phyloP scores from a whole-genome alignment of 1,140 invertebrate species.

The Drosophila teissieri region DNA sequence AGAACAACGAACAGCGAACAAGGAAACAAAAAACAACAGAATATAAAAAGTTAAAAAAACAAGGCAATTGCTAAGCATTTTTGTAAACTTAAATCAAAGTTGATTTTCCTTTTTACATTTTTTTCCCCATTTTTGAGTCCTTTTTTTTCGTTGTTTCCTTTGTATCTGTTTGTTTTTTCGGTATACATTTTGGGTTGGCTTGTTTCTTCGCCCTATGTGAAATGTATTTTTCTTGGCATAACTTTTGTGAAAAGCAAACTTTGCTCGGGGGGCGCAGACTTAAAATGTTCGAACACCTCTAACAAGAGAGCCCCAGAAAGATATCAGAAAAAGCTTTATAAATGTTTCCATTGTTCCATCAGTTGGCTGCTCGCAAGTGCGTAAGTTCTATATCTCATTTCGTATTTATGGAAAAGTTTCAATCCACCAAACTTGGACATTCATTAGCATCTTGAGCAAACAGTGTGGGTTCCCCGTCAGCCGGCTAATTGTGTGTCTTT shows the following conservation, averaged over 20 bases:
- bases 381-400: slow-evolving; percentile 14
- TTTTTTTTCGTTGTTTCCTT: slow-evolving; percentile 37
- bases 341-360: slow-evolving; percentile 26
- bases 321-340: slow-evolving; percentile 12
- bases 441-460: slow-evolving; percentile 34
- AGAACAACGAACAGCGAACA: slow-evolving; percentile 20
- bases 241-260: slow-evolving; percentile 45
- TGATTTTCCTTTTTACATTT: slow-evolving; percentile 67
- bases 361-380: slow-evolving; percentile 1
- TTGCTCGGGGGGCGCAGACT: slow-evolving; percentile 9
- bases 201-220: slow-evolving; percentile 49
- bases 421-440: slow-evolving; percentile 1
- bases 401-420: slow-evolving; percentile 17
- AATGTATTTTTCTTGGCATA: slow-evolving; percentile 71
- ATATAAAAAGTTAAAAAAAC: slow-evolving; percentile 70
- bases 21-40: not conserved
- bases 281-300: slow-evolving; percentile 25
- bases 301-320: slow-evolving; percentile 12
- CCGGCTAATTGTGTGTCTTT: slow-evolving; percentile 31
- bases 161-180: slow-evolving; percentile 31
- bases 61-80: slow-evolving; percentile 78
- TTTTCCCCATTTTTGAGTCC: slow-evolving; percentile 28
- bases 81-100: slow-evolving; percentile 83
- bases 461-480: slow-evolving; percentile 3
- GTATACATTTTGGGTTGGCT: slow-evolving; percentile 27